A percentile compares a stretch with the other conserved stretches of the same genome.
Evolutionary conservation across 2,888 invertebrate genomes (phyloP).

Genomic region (Heliconius erato): DNA sequence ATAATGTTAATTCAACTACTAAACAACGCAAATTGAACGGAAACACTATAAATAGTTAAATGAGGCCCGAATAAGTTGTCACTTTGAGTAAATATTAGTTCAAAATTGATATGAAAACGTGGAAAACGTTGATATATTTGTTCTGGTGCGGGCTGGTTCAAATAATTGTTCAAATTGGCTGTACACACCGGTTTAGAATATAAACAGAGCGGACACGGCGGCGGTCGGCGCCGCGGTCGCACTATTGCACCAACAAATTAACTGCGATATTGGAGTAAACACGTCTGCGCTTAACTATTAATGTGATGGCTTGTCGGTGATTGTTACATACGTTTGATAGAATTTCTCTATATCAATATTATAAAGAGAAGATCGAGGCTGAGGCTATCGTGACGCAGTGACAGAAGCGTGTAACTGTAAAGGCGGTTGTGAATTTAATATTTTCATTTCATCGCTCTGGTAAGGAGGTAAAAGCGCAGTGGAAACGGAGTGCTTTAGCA

Average conservation of each 20-base stretch:
- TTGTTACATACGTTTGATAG: not conserved
- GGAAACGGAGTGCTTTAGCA: too few species aligned
- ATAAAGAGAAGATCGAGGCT: too few species aligned
- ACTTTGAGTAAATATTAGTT: conserved; percentile 37
- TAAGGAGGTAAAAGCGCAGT: too few species aligned
- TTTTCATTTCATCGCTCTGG: too few species aligned
- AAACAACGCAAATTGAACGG: not conserved
- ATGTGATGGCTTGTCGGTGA: conserved; percentile 11
- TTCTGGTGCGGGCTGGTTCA: conserved; percentile 55
- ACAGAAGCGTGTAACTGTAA: too few species aligned
- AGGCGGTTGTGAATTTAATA: too few species aligned
- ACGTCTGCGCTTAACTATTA: conserved; percentile 23
- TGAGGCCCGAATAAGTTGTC: conserved; percentile 18
- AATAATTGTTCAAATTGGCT: conserved; percentile 72
- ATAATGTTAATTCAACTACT: not conserved
- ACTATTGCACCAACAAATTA: conserved; percentile 41
- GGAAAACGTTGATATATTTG: conserved; percentile 35
- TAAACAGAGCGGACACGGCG: conserved; percentile 53
- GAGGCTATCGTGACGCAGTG: too few species aligned
- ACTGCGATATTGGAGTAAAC: conserved; percentile 37
- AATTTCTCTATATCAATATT: not conserved
- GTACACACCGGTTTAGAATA: conserved; percentile 64
- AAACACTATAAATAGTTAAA: conserved; percentile 22
- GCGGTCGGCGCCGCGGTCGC: conserved; percentile 45
- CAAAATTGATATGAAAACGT: conserved; percentile 44